phyloP scores from a whole-genome alignment of 1,140 invertebrate species.

The Lepidostoma basale region DNA sequence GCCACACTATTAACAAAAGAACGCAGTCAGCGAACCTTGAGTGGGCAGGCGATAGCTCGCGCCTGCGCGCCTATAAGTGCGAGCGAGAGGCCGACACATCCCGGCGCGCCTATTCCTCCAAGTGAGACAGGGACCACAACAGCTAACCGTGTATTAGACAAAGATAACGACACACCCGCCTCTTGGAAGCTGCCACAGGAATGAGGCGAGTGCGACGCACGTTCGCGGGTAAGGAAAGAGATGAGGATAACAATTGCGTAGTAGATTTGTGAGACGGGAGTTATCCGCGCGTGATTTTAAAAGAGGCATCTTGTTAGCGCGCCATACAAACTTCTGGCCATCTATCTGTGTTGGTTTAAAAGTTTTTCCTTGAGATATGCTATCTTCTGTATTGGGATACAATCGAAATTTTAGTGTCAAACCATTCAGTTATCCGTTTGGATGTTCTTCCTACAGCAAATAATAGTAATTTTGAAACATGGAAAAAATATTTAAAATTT shows the following conservation, averaged over 20 bases:
- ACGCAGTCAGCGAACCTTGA: constrained; percentile 65
- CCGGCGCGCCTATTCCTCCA: constrained; percentile 2
- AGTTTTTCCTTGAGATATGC: constrained; percentile 18
- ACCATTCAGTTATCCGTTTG: constrained; percentile 26
- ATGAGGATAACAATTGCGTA: neutral
- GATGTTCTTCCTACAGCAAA: neutral
- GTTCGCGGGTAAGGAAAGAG: neutral
- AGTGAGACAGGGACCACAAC: constrained; percentile 28
- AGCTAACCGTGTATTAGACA: constrained; percentile 16
- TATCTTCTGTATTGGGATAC: neutral
- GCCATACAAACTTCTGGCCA: constrained; percentile 18
- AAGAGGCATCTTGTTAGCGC: constrained; percentile 37
- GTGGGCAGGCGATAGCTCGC: constrained; percentile 64
- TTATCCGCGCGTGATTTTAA: neutral
- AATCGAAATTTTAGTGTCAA: constrained; percentile 4
- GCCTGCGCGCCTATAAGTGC: constrained; percentile 56
- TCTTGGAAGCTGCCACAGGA: constrained; percentile 35
- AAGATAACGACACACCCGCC: constrained; percentile 34
- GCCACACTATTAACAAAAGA: constrained; percentile 64
- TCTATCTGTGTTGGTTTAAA: constrained; percentile 21
- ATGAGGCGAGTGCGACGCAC: constrained; percentile 7
- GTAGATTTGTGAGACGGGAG: neutral
- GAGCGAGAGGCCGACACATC: constrained; percentile 46
- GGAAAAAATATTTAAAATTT: too few relatives aligned
- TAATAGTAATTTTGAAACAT: neutral